phyloP scores from a whole-genome alignment of 2,113 vertebrate species.

The Pterocles gutturalis region DNA sequence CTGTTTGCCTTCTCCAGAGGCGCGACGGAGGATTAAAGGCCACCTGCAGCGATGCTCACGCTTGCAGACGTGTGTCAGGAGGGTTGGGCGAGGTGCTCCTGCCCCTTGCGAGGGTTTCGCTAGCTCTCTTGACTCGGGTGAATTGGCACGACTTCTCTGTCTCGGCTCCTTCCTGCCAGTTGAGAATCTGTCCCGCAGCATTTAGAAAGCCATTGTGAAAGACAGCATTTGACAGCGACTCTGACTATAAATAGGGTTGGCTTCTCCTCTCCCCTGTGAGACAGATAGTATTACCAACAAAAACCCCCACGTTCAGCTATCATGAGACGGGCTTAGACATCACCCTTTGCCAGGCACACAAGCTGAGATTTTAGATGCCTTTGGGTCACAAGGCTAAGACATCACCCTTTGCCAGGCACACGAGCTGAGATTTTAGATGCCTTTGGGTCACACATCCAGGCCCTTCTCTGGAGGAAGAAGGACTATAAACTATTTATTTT shows the following conservation, averaged over 20 bases:
- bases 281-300: conserved; percentile 43
- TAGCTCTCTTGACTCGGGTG: fast-evolving
- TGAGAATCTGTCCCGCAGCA: conserved; percentile 13
- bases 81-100: background rate
- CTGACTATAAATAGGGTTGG: conserved; percentile 57
- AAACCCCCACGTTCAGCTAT: background rate
- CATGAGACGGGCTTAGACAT: background rate
- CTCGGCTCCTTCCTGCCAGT: background rate
- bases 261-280: conserved; percentile 29
- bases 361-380: background rate
- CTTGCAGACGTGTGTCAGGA: background rate
- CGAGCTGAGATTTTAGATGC: background rate
- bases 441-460: background rate
- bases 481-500: background rate
- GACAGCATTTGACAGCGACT: conserved; percentile 46
- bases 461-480: background rate
- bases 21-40: background rate
- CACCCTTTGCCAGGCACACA: background rate
- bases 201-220: conserved; percentile 48
- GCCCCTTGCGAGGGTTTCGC: background rate
- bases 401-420: background rate
- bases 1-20: background rate
- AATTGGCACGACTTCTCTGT: conserved; percentile 4
- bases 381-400: background rate
- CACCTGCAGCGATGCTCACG: background rate